Percentiles rank a stretch among this genome's conserved stretches.
Evolutionary conservation across 1,140 invertebrate genomes (phyloP).

Genomic region (Gonioctena quinquepunctata): DNA sequence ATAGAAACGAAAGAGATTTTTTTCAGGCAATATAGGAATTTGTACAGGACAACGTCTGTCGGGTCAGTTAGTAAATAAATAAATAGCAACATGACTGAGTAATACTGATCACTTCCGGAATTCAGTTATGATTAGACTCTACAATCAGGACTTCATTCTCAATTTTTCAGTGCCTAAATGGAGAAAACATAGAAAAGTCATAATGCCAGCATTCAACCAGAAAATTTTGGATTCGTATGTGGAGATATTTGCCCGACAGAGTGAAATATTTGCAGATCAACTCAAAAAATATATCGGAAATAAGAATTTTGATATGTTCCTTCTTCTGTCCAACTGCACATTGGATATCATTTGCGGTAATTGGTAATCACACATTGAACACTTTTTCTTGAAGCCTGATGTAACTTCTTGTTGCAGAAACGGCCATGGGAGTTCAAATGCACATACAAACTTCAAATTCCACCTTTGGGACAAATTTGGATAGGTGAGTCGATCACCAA

Average conservation of each 20-base stretch:
- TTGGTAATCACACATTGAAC: constrained; percentile 31
- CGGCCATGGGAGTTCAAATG: constrained; percentile 78
- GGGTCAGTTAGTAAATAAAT: no score
- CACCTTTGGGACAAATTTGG: constrained; percentile 75
- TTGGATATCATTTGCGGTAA: constrained; percentile 78
- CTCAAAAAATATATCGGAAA: constrained; percentile 57
- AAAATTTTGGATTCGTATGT: constrained; percentile 75
- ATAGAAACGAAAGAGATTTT: no score
- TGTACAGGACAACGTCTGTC: no score
- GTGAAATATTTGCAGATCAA: constrained; percentile 62
- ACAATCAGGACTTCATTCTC: no score
- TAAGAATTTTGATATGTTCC: constrained; percentile 64
- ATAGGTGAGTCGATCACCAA: constrained; percentile 68
- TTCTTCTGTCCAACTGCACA: constrained; percentile 68
- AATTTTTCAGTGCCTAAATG: constrained; percentile 66
- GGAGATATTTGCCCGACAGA: constrained; percentile 71
- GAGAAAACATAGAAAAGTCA: constrained; percentile 68
- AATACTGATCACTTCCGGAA: no score
- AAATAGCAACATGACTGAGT: no score
- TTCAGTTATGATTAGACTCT: no score
- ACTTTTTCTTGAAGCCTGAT: neutral
- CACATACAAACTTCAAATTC: constrained; percentile 70
- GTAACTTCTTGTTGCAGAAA: constrained; percentile 64
- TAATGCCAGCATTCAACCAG: constrained; percentile 79
- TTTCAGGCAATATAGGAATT: no score